Evolutionary conservation across 2,888 invertebrate species (phyloP).

Genomic region (Drosophila siamana): DNA sequence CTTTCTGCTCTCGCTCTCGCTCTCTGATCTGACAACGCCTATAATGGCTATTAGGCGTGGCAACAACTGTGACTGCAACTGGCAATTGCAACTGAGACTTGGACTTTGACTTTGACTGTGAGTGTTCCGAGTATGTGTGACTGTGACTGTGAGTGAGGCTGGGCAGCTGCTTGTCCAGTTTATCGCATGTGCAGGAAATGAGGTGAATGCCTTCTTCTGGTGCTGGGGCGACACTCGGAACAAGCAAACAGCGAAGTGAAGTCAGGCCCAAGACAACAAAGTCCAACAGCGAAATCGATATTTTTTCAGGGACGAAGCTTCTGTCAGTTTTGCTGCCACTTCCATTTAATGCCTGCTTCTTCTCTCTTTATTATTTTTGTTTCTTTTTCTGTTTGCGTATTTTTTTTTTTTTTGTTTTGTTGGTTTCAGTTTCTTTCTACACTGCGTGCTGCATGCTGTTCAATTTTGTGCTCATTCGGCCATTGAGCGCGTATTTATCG

Average conservation of each 20-base stretch:
- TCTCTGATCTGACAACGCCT: conserved; percentile 41
- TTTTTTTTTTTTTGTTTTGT: too few species aligned
- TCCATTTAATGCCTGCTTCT: conserved; percentile 12
- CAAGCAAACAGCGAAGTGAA: conserved; percentile 49
- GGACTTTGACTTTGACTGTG: too few species aligned
- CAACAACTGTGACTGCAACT: conserved; percentile 7
- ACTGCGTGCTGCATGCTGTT: conserved; percentile 55
- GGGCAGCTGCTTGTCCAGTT: conserved; percentile 53
- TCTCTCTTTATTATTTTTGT: not conserved
- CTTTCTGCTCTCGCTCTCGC: not conserved
- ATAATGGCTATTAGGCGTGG: conserved; percentile 40
- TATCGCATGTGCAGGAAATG: conserved; percentile 70
- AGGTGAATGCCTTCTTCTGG: conserved; percentile 76
- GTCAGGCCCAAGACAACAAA: conserved; percentile 40
- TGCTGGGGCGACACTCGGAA: conserved; percentile 64
- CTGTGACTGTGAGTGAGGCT: conserved; percentile 10
- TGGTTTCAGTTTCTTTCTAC: conserved; percentile 32
- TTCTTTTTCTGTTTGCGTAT: too few species aligned
- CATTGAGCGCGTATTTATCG: conserved; percentile 50
- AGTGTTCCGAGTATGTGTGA: not conserved
- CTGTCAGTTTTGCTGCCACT: conserved; percentile 33
- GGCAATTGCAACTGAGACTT: too few species aligned
- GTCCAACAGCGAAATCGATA: conserved; percentile 78
- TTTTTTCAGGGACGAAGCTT: conserved; percentile 74
- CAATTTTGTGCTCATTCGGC: conserved; percentile 70